Evolutionary conservation across 1,140 invertebrate species (phyloP), one percentile per base, ranked within the genome.

Genomic region (Chrysopa pallens): DNA sequence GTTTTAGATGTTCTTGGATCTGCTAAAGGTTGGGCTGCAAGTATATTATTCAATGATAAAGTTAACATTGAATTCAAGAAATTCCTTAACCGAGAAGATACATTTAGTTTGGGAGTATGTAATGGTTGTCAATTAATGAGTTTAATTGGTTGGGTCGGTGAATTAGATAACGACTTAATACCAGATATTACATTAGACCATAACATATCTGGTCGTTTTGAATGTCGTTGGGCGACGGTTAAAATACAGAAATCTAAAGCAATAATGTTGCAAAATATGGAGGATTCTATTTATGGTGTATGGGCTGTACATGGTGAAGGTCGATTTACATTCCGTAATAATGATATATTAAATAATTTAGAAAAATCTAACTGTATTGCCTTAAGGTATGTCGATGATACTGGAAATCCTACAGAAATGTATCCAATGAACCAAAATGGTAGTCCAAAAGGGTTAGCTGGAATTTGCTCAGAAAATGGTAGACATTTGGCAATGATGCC

Each of bases 301-400:
- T 98, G 93, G 93, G 74, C 91, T 17, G 90, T 92, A n/a, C 94
- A 98, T 56, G 93, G 88, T 4, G 93, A 98, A 72, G 94, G 93
- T 53, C 69, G 72, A 46, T 78, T 81, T 50, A 67, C 69, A 2
- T 77, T 79, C 48, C 61, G 66, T 8, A 61, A 69, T 11, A 45
- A 66, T 1, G 37, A 56, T 3, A 49, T 84, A 6, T 60, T 79
- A 9, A 48, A 70, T 0, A 56, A 66, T 14, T 45, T 93, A 3
- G 63, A 73, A 15, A 44, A 54, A 6, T 66, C 74, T 42, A 66
- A 77, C 14, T 78, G 86, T 42, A 56, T 88, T 4, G 73, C 86
- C 1, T 59, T 96, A 38, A 70, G 76, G 38, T 97, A 89, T 59
- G 80, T 88, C 0, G 80, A 94, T 60, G 89, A 94, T 60, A 50